Conservation (phyloP, 2,888 invertebrate species). For the Drosophila lutescens region DNA sequence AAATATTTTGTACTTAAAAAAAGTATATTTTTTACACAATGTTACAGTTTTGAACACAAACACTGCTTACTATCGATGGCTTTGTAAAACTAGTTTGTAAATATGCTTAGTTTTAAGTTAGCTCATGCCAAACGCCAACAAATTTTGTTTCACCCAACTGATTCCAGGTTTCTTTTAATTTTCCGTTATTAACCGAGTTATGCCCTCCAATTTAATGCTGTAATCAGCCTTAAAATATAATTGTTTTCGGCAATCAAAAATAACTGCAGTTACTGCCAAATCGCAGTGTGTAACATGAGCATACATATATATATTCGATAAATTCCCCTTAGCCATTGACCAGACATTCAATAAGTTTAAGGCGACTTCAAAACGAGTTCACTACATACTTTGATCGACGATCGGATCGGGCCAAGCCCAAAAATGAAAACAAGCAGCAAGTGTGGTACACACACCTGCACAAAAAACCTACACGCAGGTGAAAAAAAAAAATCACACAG, state of each 20-base stretch:
- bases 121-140: no score
- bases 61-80: no score
- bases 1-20: no score
- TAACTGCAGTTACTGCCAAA: not conserved
- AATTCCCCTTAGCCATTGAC: slow-evolving; percentile 18
- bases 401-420: slow-evolving; percentile 32
- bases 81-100: no score
- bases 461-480: not conserved
- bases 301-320: not conserved
- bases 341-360: slow-evolving; percentile 18
- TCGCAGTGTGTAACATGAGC: not conserved
- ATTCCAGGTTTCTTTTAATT: no score
- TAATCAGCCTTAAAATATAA: not conserved
- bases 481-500: slow-evolving; percentile 15
- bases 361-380: slow-evolving; percentile 32
- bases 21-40: no score
- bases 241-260: no score
- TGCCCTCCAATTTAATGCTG: not conserved
- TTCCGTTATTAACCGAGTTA: not conserved
- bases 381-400: slow-evolving; percentile 11
- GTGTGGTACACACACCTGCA: slow-evolving; percentile 7
- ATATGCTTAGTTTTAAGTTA: no score
- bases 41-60: no score
- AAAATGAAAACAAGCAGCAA: slow-evolving; percentile 22
- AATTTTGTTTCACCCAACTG: no score